A percentile compares a stretch with the other conserved stretches of the same genome.
These are phyloP conservation scores for Sorex araneus DNA, from an alignment of 2,113 vertebrate species.

Conservation along the genomic window DNA sequence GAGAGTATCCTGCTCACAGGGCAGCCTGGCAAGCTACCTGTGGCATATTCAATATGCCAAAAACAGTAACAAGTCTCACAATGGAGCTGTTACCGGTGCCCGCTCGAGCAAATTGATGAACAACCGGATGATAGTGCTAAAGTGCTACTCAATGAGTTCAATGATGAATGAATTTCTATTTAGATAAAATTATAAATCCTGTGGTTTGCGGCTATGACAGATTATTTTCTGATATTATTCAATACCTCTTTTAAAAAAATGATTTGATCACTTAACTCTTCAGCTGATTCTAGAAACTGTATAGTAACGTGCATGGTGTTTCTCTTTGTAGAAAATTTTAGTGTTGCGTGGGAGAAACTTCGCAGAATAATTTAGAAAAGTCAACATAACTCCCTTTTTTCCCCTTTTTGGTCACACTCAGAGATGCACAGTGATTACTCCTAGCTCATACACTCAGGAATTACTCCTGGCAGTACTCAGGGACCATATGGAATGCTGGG, in stretches of 20 bases:
- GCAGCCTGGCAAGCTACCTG: too few relatives aligned
- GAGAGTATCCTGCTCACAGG: too few relatives aligned
- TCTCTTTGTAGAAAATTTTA: not conserved
- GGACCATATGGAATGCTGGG: too few relatives aligned
- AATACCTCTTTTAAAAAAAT: constrained; percentile 18
- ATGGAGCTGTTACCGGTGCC: too few relatives aligned
- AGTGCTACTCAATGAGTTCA: not conserved
- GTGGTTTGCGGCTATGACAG: not conserved
- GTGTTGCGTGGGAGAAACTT: not conserved
- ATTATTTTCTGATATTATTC: constrained; percentile 6
- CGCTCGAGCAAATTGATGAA: too few relatives aligned
- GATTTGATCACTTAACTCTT: constrained; percentile 33
- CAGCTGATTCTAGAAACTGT: not conserved
- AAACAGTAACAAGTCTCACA: too few relatives aligned
- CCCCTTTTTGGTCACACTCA: too few relatives aligned
- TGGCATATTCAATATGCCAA: too few relatives aligned
- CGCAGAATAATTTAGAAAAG: not conserved
- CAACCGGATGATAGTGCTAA: too few relatives aligned
- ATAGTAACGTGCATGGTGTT: not conserved
- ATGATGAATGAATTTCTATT: not conserved
- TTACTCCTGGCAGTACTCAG: too few relatives aligned
- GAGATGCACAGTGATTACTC: too few relatives aligned
- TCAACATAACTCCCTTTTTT: not conserved
- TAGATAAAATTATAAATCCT: constrained; percentile 12
- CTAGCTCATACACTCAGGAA: too few relatives aligned